Conservation (phyloP, 2,113 vertebrate genomes). For the Podarcis raffonei region DNA sequence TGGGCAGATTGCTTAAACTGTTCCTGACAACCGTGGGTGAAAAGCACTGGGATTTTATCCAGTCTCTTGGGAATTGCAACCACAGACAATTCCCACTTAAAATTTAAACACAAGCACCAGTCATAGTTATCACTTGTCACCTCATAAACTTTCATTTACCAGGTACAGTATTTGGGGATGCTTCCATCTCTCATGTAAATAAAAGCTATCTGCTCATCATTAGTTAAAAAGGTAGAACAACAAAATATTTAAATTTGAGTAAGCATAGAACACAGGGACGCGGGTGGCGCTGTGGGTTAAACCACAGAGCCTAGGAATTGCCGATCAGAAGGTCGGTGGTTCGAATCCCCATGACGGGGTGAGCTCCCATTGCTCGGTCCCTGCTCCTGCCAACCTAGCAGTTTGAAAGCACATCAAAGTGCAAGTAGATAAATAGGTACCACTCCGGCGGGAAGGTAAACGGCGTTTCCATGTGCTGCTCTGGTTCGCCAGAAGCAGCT, state of each 20-base stretch:
- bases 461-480: no score
- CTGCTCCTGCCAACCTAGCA: no score
- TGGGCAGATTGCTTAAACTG: accelerated
- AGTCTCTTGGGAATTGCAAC: background rate
- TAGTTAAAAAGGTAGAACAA: background rate
- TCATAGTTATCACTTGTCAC: background rate
- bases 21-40: accelerated
- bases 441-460: no score
- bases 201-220: background rate
- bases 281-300: no score
- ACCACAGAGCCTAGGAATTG: no score
- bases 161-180: background rate
- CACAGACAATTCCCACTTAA: background rate
- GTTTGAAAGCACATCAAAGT: no score
- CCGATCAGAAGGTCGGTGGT: no score
- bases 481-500: no score
- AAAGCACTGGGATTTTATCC: background rate
- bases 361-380: no score
- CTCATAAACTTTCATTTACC: background rate
- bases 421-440: no score
- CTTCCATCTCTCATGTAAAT: background rate
- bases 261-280: no score
- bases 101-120: background rate
- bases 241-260: background rate
- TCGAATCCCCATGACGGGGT: no score